These are phyloP conservation scores for Osedax fenrisi DNA, from an alignment of 2,888 invertebrate genomes.

Conservation along the genomic window DNA sequence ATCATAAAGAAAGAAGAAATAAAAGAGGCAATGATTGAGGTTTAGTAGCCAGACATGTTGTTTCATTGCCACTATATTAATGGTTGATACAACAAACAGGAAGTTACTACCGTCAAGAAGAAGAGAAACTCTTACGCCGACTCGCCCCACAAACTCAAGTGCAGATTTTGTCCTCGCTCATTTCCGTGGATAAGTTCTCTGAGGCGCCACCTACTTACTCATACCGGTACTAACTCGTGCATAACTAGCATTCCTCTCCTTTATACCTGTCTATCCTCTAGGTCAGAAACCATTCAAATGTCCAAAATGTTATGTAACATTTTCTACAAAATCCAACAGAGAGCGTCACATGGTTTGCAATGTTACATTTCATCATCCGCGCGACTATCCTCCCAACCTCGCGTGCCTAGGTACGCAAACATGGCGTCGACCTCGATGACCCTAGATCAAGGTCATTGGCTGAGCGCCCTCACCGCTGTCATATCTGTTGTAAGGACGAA, in stretches of 20 bases:
- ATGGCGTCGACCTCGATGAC: slow-evolving; percentile 52
- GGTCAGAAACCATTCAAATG: slow-evolving; percentile 87
- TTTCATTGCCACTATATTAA: too few relatives aligned
- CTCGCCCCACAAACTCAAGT: slow-evolving; percentile 82
- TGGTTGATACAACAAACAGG: too few relatives aligned
- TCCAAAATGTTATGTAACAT: slow-evolving; percentile 76
- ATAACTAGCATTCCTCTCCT: background rate
- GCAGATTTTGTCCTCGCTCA: slow-evolving; percentile 77
- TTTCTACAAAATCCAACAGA: slow-evolving; percentile 92
- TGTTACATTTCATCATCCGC: background rate
- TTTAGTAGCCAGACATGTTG: too few relatives aligned
- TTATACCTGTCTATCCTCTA: slow-evolving; percentile 28
- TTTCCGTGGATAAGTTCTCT: slow-evolving; percentile 93
- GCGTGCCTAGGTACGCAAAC: slow-evolving; percentile 31
- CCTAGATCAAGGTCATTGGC: slow-evolving; percentile 56
- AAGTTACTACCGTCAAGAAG: too few relatives aligned
- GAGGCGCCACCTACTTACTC: slow-evolving; percentile 82
- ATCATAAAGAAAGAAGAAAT: too few relatives aligned
- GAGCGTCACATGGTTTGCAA: slow-evolving; percentile 69
- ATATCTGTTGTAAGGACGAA: slow-evolving; percentile 76
- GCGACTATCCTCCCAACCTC: slow-evolving; percentile 35
- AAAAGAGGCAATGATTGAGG: too few relatives aligned
- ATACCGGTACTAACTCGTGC: slow-evolving; percentile 58
- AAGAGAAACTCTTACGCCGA: slow-evolving; percentile 87
- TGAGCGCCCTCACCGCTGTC: slow-evolving; percentile 65